These are phyloP conservation scores for Baronia brevicornis DNA, from an alignment of 2,888 invertebrate species.

Conservation along the genomic window DNA sequence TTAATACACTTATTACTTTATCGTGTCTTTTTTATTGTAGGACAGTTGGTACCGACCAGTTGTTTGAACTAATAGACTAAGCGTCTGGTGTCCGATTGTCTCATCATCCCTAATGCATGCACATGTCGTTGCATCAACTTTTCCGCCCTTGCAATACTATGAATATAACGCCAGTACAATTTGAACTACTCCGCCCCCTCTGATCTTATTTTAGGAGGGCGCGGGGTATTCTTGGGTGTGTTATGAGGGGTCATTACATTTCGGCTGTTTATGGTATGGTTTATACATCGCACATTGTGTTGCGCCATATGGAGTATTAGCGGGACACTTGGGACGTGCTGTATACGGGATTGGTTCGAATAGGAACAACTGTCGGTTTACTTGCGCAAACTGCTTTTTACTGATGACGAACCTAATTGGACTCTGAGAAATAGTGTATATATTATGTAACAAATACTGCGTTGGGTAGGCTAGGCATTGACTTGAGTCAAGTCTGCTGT, in stretches of 20 bases:
- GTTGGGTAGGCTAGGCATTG: no score
- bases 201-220: slow-evolving; percentile 7
- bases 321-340: slow-evolving; percentile 64
- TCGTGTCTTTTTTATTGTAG: slow-evolving; percentile 14
- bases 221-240: slow-evolving; percentile 4
- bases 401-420: no score
- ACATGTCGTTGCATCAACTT: slow-evolving; percentile 69
- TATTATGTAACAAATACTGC: no score
- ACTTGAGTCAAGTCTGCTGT: no score
- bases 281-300: slow-evolving; percentile 44
- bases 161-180: slow-evolving; percentile 42
- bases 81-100: slow-evolving; percentile 55
- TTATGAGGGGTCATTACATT: slow-evolving; percentile 28
- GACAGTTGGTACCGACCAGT: slow-evolving; percentile 36
- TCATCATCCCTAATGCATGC: slow-evolving; percentile 70
- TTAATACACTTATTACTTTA: slow-evolving; percentile 5
- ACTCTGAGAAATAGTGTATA: no score
- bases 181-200: slow-evolving; percentile 26
- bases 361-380: slow-evolving; percentile 67
- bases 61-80: slow-evolving; percentile 54
- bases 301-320: slow-evolving; percentile 73
- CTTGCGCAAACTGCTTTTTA: slow-evolving; percentile 42
- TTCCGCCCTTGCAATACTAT: slow-evolving; percentile 56
- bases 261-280: slow-evolving; percentile 44
- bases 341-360: slow-evolving; percentile 52